Base-by-base conservation (phyloP, 2,797 vertebrate genomes). In the Sebastes taczanowskii region DNA sequence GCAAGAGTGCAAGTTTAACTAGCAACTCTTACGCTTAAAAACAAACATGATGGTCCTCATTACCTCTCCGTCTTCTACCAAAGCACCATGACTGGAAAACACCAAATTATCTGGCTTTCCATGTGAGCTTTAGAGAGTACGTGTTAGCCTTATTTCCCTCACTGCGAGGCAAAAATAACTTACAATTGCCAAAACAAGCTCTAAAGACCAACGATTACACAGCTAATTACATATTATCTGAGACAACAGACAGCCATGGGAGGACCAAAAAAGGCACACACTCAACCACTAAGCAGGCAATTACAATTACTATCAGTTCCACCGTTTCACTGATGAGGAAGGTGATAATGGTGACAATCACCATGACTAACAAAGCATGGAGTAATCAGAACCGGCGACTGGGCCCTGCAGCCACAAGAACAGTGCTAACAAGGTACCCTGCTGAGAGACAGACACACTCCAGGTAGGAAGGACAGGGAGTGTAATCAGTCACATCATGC, bases 271-370 rank as follows among this genome's bases (percentile, higher is more conserved):
- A 80, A 88, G 78, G 76, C 86, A 86, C 53, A 85, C 69, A 78
- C 83, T 88, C 86, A 81, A 58, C 80, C 80, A 68, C 86, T 84
- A 86, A 92, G 87, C 83, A 63, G 84, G 86, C 92, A 93, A 93
- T 93, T 92, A 86, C 87, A 89, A 94, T 91, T 92, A 93, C 86
- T 88, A 88, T 91, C 85, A 74, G 79, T 87, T 85, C 84, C 86
- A 84, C 85, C 77, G 77, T 81, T 82, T 75, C 81, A 58, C 86
- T 90, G 93, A 94, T 93, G 90, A 92, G 87, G 77, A 89, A 78
- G 81, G 84, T 89, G 91, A 93, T 93, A 92, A 91, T 83, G 71
- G 87, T 90, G 84, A 87, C 86, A 92, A 92, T 94, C 92, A 91
- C 58, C 35, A 88, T 49, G 70, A 79, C 83, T 90, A 87, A 93